These are phyloP conservation scores for Chamaedrilus cognettii DNA, from an alignment of 2,888 invertebrate genomes.

Conservation along the genomic window DNA sequence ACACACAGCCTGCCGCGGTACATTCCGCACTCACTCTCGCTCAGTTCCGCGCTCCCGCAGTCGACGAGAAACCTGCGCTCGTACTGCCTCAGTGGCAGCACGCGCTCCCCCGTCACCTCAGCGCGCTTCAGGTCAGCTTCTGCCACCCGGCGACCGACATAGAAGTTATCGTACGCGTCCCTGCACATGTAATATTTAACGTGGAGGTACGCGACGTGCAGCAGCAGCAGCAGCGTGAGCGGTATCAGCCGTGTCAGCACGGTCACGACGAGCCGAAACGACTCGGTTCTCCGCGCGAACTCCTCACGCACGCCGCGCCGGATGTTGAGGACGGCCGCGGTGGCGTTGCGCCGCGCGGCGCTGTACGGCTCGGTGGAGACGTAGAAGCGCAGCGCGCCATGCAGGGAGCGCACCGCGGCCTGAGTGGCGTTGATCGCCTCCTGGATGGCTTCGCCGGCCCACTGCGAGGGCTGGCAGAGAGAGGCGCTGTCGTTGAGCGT, in stretches of 20 bases:
- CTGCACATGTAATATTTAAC: constrained; percentile 42
- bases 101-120: constrained; percentile 9
- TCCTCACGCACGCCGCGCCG: constrained; percentile 27
- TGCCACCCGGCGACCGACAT: constrained; percentile 43
- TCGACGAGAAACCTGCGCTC: constrained; percentile 44
- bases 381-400: constrained; percentile 32
- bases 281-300: constrained; percentile 24
- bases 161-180: constrained; percentile 48
- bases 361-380: constrained; percentile 34
- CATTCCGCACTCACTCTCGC: constrained; percentile 37
- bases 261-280: constrained; percentile 6
- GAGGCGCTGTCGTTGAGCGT: constrained; percentile 33
- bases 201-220: constrained; percentile 33
- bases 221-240: constrained; percentile 30
- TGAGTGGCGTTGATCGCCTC: constrained; percentile 39
- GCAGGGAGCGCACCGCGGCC: constrained; percentile 33
- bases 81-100: constrained; percentile 44
- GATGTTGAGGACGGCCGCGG: constrained; percentile 22
- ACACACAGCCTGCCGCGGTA: constrained; percentile 41
- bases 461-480: constrained; percentile 33
- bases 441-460: constrained; percentile 40
- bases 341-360: constrained; percentile 27
- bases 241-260: constrained; percentile 25
- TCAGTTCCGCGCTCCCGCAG: constrained; percentile 33
- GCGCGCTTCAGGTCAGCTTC: constrained; percentile 39